Evolutionary conservation across 2,888 invertebrate species (phyloP).

Genomic region (Pemphredon lugubris): DNA sequence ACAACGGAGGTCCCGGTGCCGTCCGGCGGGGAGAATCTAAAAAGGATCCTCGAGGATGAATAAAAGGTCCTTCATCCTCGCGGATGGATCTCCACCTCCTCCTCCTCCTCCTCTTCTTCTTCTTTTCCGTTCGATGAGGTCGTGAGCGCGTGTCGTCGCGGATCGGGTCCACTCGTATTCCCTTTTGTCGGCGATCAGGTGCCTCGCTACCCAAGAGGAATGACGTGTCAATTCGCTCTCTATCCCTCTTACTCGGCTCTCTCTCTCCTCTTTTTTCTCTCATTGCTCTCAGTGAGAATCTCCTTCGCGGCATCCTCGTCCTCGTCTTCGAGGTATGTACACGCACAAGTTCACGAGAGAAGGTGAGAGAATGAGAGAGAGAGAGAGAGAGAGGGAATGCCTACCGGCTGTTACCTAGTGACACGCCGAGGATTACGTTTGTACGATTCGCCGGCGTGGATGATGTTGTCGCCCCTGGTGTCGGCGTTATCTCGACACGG

Average conservation of each 20-base stretch:
- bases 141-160: conserved; percentile 48
- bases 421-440: conserved; percentile 76
- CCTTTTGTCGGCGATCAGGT: conserved; percentile 61
- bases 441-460: conserved; percentile 75
- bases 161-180: conserved; percentile 48
- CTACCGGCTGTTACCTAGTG: conserved; percentile 74
- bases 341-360: conserved; percentile 24
- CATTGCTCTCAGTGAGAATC: conserved; percentile 45
- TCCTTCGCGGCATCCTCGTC: conserved; percentile 14
- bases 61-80: no score
- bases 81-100: neutral
- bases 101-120: conserved; percentile 7
- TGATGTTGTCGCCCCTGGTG: conserved; percentile 80
- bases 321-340: conserved; percentile 25
- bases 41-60: no score
- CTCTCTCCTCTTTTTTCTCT: conserved; percentile 39
- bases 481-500: conserved; percentile 79
- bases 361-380: conserved; percentile 11
- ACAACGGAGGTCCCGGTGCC: no score
- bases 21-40: no score
- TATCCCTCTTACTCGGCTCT: conserved; percentile 25
- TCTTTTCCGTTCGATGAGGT: conserved; percentile 28
- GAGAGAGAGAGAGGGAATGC: conserved; percentile 44
- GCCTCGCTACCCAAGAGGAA: conserved; percentile 58
- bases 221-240: conserved; percentile 62